Percentiles rank a stretch among this genome's conserved stretches.
Evolutionary conservation across 2,888 invertebrate genomes (phyloP).

Genomic region (Acanthococcus lagerstroemiae): DNA sequence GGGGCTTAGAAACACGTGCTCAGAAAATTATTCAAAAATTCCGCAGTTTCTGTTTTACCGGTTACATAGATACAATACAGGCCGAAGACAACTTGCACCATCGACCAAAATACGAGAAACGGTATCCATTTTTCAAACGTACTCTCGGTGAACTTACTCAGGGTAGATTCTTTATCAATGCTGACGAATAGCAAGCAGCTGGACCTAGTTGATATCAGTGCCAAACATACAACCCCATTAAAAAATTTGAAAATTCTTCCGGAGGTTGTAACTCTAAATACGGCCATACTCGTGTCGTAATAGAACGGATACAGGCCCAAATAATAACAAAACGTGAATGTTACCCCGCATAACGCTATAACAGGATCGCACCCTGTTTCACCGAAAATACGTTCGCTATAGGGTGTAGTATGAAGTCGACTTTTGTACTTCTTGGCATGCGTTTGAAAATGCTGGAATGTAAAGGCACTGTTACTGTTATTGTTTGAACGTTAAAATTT

Average conservation of each 20-base stretch:
- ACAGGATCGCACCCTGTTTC: no score
- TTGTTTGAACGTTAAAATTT: no score
- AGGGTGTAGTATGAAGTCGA: no score
- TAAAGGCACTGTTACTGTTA: no score
- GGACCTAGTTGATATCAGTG: background rate
- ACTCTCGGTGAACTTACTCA: background rate
- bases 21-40: background rate
- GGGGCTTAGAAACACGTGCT: background rate
- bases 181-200: background rate
- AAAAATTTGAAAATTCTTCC: background rate
- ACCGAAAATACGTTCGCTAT: no score
- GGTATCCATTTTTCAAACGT: background rate
- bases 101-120: background rate
- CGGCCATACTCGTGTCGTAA: background rate
- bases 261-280: background rate
- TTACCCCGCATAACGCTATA: no score
- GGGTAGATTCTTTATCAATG: no score
- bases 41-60: background rate
- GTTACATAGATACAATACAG: background rate
- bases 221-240: background rate
- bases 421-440: no score
- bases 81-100: background rate
- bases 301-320: slow-evolving; percentile 10
- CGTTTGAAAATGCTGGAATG: no score
- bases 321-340: slow-evolving; percentile 7